Evolutionary conservation across 2,888 invertebrate species (phyloP).

Genomic region (Carpatolechia fugitivella): DNA sequence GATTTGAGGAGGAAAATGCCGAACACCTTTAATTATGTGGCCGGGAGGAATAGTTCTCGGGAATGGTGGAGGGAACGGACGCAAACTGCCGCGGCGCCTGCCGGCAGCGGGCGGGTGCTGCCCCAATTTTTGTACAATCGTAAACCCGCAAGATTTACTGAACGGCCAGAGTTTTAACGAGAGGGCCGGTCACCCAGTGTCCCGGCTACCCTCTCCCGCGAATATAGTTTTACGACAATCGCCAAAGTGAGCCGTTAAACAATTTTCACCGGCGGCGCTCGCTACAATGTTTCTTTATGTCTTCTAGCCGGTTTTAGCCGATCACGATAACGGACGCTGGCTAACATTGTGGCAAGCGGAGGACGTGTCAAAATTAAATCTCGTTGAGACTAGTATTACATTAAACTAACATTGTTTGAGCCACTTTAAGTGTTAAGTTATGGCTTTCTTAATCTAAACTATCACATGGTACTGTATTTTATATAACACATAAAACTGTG

Average conservation of each 20-base stretch:
- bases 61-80: conserved; percentile 8
- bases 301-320: not conserved
- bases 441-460: not conserved
- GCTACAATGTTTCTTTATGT: not conserved
- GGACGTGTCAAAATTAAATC: conserved; percentile 7
- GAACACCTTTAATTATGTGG: conserved; percentile 6
- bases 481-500: no score
- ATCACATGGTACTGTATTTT: no score
- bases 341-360: not conserved
- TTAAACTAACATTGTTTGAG: conserved; percentile 1
- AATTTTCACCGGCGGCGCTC: conserved; percentile 6
- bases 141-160: conserved; percentile 73
- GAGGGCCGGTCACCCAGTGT: conserved; percentile 50
- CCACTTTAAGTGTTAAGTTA: not conserved
- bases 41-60: conserved; percentile 1
- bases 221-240: conserved; percentile 8
- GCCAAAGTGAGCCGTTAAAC: conserved; percentile 9
- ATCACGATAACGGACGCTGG: not conserved
- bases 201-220: conserved; percentile 30
- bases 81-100: conserved; percentile 12
- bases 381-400: not conserved
- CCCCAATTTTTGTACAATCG: conserved; percentile 70
- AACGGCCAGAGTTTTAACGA: conserved; percentile 70
- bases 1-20: not conserved
- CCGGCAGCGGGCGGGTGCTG: conserved; percentile 26